Base-by-base conservation (phyloP, 2,888 invertebrate genomes). In the Cephus rjabovi region DNA sequence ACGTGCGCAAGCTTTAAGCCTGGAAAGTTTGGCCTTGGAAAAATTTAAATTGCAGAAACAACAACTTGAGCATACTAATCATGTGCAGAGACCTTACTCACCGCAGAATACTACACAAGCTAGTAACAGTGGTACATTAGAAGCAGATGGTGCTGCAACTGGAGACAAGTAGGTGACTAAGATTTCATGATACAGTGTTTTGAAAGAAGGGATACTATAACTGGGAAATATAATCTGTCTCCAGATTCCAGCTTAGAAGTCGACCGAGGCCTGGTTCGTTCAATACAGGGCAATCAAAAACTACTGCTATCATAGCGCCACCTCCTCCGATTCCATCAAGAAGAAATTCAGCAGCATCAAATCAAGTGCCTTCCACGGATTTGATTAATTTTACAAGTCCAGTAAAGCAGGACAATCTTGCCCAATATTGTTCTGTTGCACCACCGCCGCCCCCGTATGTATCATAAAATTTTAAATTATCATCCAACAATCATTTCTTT, bases 1-100 rank as follows among this genome's bases (percentile, higher is more conserved):
- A 92, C 95, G 96, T 91, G 97, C 97, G 1, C 96, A 96, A 90
- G 97, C 97, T 76, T 93, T 97, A 75, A 97, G 97, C 92, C 93
- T 97, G 89, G 97, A 97, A 93, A 96, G 96, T 88, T 93, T 97
- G 84, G 97, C 97, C 70, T 92, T 97, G 83, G 97, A 97, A 89
- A 95, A 96, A 89, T 97, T 96, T 91, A 94, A 95, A 85, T 94
- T 96, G 82, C 95, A 95, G 91, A 96, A 95, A 91, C 93, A 94
- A 79, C 89, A 87, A 76, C 85, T 85, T 33, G 88, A 89, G 12
- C 87, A 84, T 79, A 83, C 80, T 12, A 86, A 81, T 79, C 83
- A 83, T 79, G 83, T 79, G n/a, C 85, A 82, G 34, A 81, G 85
- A 75, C 75, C 81, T 12, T 83, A 78, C 76, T 31, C 77, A 30